phyloP scores from a whole-genome alignment of 2,888 invertebrate species.

The Melolontha melolontha region DNA sequence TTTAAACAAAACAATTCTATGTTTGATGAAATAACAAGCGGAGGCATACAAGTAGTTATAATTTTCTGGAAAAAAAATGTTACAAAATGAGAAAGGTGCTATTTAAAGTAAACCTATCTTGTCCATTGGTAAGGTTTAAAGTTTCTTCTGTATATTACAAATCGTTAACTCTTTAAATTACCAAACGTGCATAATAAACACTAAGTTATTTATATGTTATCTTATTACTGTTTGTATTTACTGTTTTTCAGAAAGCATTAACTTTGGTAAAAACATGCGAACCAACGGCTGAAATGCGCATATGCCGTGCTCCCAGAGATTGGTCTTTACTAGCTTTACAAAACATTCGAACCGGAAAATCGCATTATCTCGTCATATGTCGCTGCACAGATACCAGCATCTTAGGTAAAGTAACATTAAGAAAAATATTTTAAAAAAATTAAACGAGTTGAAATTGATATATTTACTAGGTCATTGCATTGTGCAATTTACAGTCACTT shows the following conservation, averaged over 20 bases:
- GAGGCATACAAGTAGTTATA: no score
- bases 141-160: no score
- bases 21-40: no score
- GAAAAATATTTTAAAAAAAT: not conserved
- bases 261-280: conserved; percentile 95
- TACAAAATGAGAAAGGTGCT: no score
- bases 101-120: no score
- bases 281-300: conserved; percentile 90
- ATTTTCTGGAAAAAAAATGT: no score
- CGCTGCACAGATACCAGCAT: conserved; percentile 87
- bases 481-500: not conserved
- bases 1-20: no score
- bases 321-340: conserved; percentile 93
- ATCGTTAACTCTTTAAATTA: no score
- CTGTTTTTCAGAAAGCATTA: conserved; percentile 74
- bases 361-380: conserved; percentile 93
- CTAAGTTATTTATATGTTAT: no score
- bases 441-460: conserved; percentile 2
- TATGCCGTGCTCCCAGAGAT: conserved; percentile 88
- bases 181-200: no score
- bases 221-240: no score
- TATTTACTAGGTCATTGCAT: conserved; percentile 6
- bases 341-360: conserved; percentile 92
- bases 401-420: conserved; percentile 71
- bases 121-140: no score